A percentile compares a stretch with the other conserved stretches of the same genome.
phyloP scores from a whole-genome alignment of 2,797 vertebrate genomes.

The Erpetoichthys calabaricus region DNA sequence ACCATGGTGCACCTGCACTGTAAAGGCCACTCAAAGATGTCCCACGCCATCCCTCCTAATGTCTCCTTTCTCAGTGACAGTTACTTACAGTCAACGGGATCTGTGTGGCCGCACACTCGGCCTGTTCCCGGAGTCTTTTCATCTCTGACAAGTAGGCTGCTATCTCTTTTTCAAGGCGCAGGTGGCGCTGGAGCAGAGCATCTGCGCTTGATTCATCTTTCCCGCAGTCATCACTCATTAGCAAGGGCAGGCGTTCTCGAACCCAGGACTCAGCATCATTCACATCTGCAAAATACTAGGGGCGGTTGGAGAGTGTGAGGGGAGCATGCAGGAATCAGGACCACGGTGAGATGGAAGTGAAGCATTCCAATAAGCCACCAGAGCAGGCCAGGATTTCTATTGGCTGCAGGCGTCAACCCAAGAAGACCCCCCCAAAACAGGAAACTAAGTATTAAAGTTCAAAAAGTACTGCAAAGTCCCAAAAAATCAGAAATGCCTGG shows the following conservation, averaged over 20 bases:
- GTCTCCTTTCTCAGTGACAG: not conserved
- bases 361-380: not conserved
- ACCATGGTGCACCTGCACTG: too few relatives aligned
- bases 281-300: slow-evolving; percentile 65
- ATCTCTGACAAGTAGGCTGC: slow-evolving; percentile 51
- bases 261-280: slow-evolving; percentile 64
- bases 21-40: too few relatives aligned
- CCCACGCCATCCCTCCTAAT: too few relatives aligned
- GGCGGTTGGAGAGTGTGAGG: slow-evolving; percentile 3
- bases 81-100: slow-evolving; percentile 46
- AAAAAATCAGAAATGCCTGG: too few relatives aligned
- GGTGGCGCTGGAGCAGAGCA: slow-evolving; percentile 55
- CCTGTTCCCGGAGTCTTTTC: slow-evolving; percentile 52
- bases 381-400: not conserved
- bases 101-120: slow-evolving; percentile 37
- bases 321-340: not conserved
- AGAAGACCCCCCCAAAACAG: too few relatives aligned
- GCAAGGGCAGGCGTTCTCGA: slow-evolving; percentile 46
- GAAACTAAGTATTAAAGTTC: too few relatives aligned
- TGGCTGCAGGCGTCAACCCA: too few relatives aligned
- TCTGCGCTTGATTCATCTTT: slow-evolving; percentile 52
- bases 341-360: not conserved
- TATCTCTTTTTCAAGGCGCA: slow-evolving; percentile 54
- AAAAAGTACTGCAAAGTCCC: too few relatives aligned
- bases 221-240: slow-evolving; percentile 53